Evolutionary conservation across 2,113 vertebrate genomes (phyloP), one percentile per base, ranked within the genome.

Genomic region (Pristiophorus japonicus): DNA sequence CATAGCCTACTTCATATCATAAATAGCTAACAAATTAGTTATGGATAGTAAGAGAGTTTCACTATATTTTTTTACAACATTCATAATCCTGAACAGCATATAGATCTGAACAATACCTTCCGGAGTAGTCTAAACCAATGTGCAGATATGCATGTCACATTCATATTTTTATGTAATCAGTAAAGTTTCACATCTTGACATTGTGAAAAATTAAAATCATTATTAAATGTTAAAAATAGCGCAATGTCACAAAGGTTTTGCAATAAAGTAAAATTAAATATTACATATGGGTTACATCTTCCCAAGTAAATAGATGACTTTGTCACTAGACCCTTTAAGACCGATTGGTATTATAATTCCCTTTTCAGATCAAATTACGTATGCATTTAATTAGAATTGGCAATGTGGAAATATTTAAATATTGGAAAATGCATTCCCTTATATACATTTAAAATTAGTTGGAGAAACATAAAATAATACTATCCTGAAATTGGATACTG

Each of bases 321-420:
- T 27, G 65, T 94, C 66, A 70, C 4, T 42, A 6, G 30, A 42
- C 62, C 42, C 51, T 66, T 67, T 45, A 42, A 93, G 38, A 66
- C 55, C 24, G 22, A n/a, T n/a, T 42, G 62, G 12, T 55, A 47
- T 47, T 70, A 47, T 47, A 67, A 47, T 94, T 45, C 18, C 63
- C 5, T 8, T 45, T 47, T 42, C 65, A 70, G 93, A 47, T 73
- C 65, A 70, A 47, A 70, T 51, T 70, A 12, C 34, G 14, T 47
- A 94, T 51, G 22, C 38, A 94, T 51, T 16, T 73, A 30, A 94
- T n/a, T 65, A 94, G 27, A 47, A 73, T 94, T 94, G 3, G 45
- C 42, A 94, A 30, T 14, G 27, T 67, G n/a, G n/a, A 62, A 90
- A 94, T 93, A 93, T 94, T 63, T 92, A 45, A 85, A 47, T 87